phyloP scores from a whole-genome alignment of 2,888 invertebrate species.

The Pachliopta kotzebuea region DNA sequence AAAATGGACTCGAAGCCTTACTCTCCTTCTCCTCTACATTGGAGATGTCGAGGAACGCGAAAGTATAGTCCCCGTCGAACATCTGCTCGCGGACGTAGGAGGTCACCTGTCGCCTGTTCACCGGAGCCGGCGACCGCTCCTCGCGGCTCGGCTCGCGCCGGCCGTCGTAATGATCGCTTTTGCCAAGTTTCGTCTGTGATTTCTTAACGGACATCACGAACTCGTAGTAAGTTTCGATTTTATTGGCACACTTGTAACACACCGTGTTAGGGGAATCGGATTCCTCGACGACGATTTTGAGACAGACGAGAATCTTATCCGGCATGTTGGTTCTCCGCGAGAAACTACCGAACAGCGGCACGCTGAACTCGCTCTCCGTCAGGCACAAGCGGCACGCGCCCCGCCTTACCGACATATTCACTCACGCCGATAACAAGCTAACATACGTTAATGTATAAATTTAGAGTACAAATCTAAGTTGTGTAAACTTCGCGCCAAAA shows the following conservation, averaged over 20 bases:
- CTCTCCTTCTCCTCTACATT: conserved; percentile 50
- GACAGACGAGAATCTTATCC: conserved; percentile 61
- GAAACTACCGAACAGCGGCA: conserved; percentile 58
- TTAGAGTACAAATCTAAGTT: conserved; percentile 15
- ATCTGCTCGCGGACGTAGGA: conserved; percentile 62
- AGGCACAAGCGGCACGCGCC: conserved; percentile 64
- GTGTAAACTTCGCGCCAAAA: conserved; percentile 25
- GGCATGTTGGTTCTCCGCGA: conserved; percentile 55
- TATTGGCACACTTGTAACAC: conserved; percentile 65
- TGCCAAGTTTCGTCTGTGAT: conserved; percentile 46
- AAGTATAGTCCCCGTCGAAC: conserved; percentile 61
- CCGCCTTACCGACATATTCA: conserved; percentile 57
- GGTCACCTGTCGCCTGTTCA: conserved; percentile 50
- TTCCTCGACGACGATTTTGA: conserved; percentile 61
- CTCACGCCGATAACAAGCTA: conserved; percentile 17
- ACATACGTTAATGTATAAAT: conserved; percentile 13
- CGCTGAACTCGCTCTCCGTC: conserved; percentile 62
- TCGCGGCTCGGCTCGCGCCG: conserved; percentile 34
- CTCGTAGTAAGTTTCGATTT: conserved; percentile 63
- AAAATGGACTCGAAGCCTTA: conserved; percentile 60
- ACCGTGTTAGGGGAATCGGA: conserved; percentile 56
- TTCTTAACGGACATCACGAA: conserved; percentile 56
- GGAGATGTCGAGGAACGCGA: conserved; percentile 59
- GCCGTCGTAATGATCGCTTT: conserved; percentile 41
- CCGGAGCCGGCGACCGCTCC: conserved; percentile 27